phyloP scores from a whole-genome alignment of 1,140 invertebrate species.

The Eueides isabella region DNA sequence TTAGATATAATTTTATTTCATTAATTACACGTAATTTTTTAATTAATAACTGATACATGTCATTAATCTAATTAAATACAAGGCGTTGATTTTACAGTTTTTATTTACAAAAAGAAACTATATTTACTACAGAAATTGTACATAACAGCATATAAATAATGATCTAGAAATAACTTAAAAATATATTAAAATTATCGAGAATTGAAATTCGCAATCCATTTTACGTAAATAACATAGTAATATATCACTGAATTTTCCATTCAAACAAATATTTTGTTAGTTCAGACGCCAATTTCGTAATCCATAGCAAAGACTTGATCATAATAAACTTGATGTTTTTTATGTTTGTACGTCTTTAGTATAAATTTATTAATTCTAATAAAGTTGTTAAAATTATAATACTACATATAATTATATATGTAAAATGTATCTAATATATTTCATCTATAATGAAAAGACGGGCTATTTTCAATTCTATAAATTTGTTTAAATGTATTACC shows the following conservation, averaged over 20 bases:
- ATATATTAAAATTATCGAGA: too few species aligned
- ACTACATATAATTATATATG: not conserved
- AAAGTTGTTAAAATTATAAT: not conserved
- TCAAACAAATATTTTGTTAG: not conserved
- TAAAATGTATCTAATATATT: not conserved
- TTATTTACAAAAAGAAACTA: too few species aligned
- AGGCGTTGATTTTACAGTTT: too few species aligned
- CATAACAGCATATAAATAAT: too few species aligned
- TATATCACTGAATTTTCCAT: not conserved
- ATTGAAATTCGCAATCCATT: too few species aligned
- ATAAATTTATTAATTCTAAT: not conserved
- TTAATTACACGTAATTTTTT: too few species aligned
- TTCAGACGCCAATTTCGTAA: not conserved
- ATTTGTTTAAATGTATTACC: constrained; percentile 15
- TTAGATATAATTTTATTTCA: too few species aligned
- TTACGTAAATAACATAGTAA: too few species aligned
- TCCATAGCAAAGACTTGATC: not conserved
- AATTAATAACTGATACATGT: too few species aligned
- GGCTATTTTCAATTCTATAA: constrained; percentile 15
- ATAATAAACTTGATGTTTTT: not conserved
- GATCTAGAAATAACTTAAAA: too few species aligned
- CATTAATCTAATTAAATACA: too few species aligned
- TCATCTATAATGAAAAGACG: constrained; percentile 29
- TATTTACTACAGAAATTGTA: too few species aligned
- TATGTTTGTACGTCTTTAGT: not conserved